Evolutionary conservation across 2,113 vertebrate genomes (phyloP), one percentile per base, ranked within the genome.

Genomic region (Epinephelus cyanopodus): DNA sequence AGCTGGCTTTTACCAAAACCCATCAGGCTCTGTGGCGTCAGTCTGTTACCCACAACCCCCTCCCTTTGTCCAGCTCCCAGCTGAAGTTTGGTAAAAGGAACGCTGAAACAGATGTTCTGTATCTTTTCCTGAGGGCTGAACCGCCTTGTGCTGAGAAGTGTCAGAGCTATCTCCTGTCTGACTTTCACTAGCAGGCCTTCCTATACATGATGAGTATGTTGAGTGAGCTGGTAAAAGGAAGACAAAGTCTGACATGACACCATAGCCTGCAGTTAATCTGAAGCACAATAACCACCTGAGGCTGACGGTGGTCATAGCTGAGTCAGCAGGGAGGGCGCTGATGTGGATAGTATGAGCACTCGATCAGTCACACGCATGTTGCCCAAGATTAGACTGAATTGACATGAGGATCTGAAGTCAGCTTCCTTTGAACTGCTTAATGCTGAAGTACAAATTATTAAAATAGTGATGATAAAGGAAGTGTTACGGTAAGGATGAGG

Each of bases 1-100:
- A 93, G 92, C 92, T 92, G 93, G 83, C 77, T 72, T 73, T 87
- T 74, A 83, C 73, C 87, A 83, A 70, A 89, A 56, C 71, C 71
- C 74, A 87, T 89, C 83, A 76, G 72, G 48, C 56, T 52, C 19
- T 47, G 6, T 82, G 75, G 81, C 29, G 29, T 87, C 89, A 85
- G 21, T 60, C 53, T 14, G 0, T 57, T 52, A 8, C 2, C 77
- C 48, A 19, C 54, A 74, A 66, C 2, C 61, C 25, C 84, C 67
- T 21, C 18, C 80, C 7, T 58, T 29, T 69, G 37, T 53, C 14
- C 47, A 4, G 17, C 50, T 66, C 61, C 15, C 19, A 25, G 64
- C 29, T 0, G 10, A 67, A 42, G 19, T 60, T 73, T 64, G 57
- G 60, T 67, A 33, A 74, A 79, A 82, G 3, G 18, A 61, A 57